Evolutionary conservation across 2,113 vertebrate genomes (phyloP).

Genomic region (Danionella cerebrum): DNA sequence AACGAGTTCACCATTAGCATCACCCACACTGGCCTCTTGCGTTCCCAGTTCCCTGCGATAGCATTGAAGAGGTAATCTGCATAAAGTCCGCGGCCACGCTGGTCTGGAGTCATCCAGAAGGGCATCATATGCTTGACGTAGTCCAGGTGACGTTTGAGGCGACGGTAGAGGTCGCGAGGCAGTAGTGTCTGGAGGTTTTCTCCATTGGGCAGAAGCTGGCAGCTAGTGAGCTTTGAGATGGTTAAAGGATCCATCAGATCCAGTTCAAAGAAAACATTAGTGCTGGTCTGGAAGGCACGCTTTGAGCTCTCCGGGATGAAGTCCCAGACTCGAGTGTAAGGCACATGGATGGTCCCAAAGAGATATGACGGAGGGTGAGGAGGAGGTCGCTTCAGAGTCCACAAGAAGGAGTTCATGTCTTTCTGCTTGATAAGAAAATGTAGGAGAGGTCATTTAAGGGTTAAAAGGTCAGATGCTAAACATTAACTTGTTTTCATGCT

Average conservation of each 20-base stretch:
- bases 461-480: background rate
- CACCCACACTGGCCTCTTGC: conserved; percentile 96
- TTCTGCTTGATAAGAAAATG: conserved; percentile 67
- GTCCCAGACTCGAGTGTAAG: conserved; percentile 95
- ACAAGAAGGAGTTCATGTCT: conserved; percentile 94
- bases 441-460: background rate
- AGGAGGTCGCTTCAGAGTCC: conserved; percentile 77
- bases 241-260: conserved; percentile 92
- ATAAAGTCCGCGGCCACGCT: conserved; percentile 86
- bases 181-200: conserved; percentile 89
- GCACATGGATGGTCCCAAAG: conserved; percentile 96
- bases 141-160: conserved; percentile 94
- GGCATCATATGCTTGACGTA: conserved; percentile 98
- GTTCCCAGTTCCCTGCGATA: conserved; percentile 96
- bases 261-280: conserved; percentile 88
- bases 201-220: conserved; percentile 89
- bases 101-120: conserved; percentile 90
- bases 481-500: background rate
- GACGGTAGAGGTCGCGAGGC: conserved; percentile 85
- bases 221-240: conserved; percentile 89
- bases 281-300: conserved; percentile 81
- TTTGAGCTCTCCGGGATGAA: conserved; percentile 90
- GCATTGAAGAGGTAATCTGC: conserved; percentile 97
- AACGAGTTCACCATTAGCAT: conserved; percentile 99
- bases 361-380: conserved; percentile 86